Conservation (phyloP, 2,113 vertebrate species). For the Tragelaphus buxtoni region DNA sequence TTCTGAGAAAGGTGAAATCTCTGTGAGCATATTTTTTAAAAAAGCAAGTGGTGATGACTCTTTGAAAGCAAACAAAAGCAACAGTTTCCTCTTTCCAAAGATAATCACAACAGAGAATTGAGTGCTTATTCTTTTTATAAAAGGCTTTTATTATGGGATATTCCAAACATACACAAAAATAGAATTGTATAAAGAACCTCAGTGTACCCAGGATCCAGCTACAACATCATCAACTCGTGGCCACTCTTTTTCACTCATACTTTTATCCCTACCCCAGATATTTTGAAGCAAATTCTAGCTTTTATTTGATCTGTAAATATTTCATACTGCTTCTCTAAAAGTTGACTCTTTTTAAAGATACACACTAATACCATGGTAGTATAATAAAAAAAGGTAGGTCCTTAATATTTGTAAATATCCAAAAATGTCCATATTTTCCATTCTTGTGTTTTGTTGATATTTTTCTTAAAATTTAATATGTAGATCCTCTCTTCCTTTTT, state of each 20-base stretch:
- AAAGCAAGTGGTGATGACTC: not conserved
- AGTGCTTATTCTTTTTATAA: not conserved
- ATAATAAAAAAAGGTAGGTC: not conserved
- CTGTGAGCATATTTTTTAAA: not conserved
- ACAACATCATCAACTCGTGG: not conserved
- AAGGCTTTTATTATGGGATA: not conserved
- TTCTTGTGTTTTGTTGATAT: not conserved
- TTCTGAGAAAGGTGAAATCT: constrained; percentile 17
- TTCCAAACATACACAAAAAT: not conserved
- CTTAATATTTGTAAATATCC: not conserved
- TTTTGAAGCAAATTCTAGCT: not conserved
- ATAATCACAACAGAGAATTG: not conserved
- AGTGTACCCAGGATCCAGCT: not conserved
- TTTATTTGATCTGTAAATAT: not conserved
- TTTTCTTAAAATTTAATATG: not conserved
- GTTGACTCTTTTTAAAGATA: not conserved
- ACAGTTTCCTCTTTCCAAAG: not conserved
- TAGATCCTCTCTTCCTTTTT: not conserved
- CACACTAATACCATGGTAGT: not conserved
- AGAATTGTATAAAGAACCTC: not conserved
- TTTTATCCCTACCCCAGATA: not conserved
- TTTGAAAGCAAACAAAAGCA: constrained; percentile 2
- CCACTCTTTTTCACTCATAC: not conserved
- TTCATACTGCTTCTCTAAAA: constrained; percentile 21
- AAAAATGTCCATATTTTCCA: not conserved